These are phyloP conservation scores for Schizothorax lantsangensis DNA, from an alignment of 2,797 vertebrate genomes.

Conservation along the genomic window DNA sequence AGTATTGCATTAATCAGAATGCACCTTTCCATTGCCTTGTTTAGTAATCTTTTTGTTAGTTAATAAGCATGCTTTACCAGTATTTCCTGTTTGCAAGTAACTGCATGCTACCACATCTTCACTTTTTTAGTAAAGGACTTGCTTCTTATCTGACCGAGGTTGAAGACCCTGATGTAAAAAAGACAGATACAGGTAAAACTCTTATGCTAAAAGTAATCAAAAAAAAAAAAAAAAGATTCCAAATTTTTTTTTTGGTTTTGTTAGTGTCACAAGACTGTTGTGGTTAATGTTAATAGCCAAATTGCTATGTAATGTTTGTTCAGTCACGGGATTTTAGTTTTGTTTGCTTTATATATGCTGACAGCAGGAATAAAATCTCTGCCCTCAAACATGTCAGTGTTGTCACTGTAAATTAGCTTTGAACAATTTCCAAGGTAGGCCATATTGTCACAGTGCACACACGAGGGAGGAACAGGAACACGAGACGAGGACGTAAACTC, in stretches of 20 bases:
- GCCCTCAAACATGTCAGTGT: neutral
- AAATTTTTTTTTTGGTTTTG: neutral
- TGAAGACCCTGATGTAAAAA: neutral
- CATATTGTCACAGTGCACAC: too few relatives aligned
- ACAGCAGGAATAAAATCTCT: neutral
- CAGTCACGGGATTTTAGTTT: too few relatives aligned
- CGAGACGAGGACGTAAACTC: too few relatives aligned
- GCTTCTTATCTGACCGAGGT: slow-evolving; percentile 16
- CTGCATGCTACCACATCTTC: neutral
- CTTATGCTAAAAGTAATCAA: neutral
- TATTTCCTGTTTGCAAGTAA: neutral
- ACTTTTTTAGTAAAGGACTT: slow-evolving; percentile 21
- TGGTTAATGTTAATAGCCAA: neutral
- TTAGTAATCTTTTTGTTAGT: neutral
- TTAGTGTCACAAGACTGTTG: neutral
- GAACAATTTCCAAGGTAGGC: too few relatives aligned
- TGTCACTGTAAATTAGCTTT: too few relatives aligned
- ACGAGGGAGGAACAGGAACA: too few relatives aligned
- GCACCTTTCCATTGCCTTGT: neutral
- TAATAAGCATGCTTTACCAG: neutral
- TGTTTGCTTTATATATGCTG: neutral
- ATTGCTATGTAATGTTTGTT: neutral
- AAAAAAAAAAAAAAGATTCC: neutral
- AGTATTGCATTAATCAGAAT: neutral
- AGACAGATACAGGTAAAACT: neutral